A percentile compares a stretch with the other conserved stretches of the same genome.
phyloP scores from a whole-genome alignment of 37 sponge, comb jelly and placozoan species.

The Chondrilla cf. caribensis region DNA sequence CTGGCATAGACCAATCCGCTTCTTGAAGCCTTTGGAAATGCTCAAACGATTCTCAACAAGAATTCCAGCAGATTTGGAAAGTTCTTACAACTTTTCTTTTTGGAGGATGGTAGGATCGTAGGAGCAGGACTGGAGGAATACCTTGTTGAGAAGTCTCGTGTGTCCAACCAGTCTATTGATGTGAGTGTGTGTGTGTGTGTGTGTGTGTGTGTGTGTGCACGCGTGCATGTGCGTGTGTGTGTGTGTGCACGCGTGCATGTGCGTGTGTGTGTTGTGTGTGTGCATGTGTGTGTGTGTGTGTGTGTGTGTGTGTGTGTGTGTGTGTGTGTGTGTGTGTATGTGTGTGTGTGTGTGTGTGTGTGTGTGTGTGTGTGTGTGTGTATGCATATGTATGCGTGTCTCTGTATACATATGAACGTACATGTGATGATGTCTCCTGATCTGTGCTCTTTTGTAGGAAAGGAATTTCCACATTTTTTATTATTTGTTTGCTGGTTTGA shows the following conservation, averaged over 20 bases:
- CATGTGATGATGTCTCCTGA: not conserved
- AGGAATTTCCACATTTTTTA: constrained; percentile 84
- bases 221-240: not conserved
- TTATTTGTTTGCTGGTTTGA: constrained; percentile 69
- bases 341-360: no score
- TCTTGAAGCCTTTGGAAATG: constrained; percentile 85
- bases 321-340: no score
- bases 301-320: no score
- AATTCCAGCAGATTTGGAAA: constrained; percentile 83
- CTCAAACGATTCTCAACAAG: constrained; percentile 61
- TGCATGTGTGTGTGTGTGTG: not conserved
- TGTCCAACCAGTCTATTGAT: constrained; percentile 31
- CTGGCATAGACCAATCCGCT: constrained; percentile 71
- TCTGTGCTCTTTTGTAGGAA: constrained; percentile 52
- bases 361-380: no score
- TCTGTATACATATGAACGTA: not conserved
- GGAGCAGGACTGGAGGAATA: constrained; percentile 77
- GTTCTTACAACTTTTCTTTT: constrained; percentile 66
- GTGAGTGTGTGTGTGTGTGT: constrained; percentile 35
- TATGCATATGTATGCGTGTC: not conserved
- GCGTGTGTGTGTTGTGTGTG: not conserved
- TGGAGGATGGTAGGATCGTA: constrained; percentile 45
- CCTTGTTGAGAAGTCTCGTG: constrained; percentile 78
- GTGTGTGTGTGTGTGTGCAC: not conserved
- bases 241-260: not conserved